phyloP scores from a whole-genome alignment of 2,113 vertebrate genomes.

The Sialia sialis region DNA sequence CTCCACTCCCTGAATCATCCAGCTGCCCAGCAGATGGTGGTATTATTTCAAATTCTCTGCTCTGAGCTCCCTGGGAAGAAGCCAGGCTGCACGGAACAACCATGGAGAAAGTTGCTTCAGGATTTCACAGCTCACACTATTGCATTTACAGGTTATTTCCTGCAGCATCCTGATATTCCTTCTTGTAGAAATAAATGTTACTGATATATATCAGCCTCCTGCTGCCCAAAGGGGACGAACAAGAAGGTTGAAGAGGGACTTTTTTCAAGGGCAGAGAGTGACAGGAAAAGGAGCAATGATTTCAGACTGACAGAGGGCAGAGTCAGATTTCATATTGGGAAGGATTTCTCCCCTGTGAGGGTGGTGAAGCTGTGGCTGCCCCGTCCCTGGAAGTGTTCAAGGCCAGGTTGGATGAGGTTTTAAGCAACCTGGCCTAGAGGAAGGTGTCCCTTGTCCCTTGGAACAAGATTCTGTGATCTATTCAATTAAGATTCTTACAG shows the following conservation, averaged over 20 bases:
- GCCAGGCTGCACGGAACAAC: background rate
- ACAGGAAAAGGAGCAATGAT: background rate
- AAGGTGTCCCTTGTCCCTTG: background rate
- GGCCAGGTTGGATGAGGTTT: background rate
- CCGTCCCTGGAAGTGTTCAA: background rate
- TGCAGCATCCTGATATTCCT: background rate
- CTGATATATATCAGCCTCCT: background rate
- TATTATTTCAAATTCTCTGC: slow-evolving; percentile 69
- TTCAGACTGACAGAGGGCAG: background rate
- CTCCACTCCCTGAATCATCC: background rate
- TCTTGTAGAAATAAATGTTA: background rate
- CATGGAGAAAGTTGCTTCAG: background rate
- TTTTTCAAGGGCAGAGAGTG: background rate
- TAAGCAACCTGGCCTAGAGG: background rate
- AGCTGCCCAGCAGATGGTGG: slow-evolving; percentile 76
- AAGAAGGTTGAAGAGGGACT: background rate
- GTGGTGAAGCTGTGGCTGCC: background rate
- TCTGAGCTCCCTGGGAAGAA: background rate
- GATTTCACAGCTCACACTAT: background rate
- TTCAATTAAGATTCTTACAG: background rate
- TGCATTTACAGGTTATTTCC: background rate
- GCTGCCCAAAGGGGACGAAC: background rate
- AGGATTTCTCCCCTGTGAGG: background rate
- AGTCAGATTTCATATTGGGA: no score
- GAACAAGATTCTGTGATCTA: background rate